These are phyloP conservation scores for Metacarcinus magister DNA, from an alignment of 2,888 invertebrate genomes.

Conservation along the genomic window DNA sequence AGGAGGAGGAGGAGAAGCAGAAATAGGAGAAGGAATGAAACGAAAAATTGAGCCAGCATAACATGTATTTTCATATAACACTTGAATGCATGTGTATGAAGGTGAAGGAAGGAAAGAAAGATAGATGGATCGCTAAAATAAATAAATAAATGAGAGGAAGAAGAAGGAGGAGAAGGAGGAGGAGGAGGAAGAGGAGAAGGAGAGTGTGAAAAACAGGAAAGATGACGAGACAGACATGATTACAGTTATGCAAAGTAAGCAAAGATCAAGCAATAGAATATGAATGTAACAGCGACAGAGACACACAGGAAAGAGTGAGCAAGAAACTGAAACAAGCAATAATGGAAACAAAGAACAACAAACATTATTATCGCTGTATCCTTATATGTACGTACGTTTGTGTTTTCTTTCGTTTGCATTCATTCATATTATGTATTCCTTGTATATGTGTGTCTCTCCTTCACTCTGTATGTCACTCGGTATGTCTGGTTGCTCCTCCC, in stretches of 20 bases:
- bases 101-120: background rate
- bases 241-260: background rate
- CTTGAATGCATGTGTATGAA: background rate
- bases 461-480: conserved; percentile 33
- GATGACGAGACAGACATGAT: background rate
- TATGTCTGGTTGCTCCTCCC: conserved; percentile 47
- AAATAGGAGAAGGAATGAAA: background rate
- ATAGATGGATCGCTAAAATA: background rate
- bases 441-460: conserved; percentile 43
- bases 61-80: background rate
- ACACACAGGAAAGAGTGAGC: background rate
- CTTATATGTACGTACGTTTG: background rate
- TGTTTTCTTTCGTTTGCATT: background rate
- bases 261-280: background rate
- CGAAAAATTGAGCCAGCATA: background rate
- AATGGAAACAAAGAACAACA: background rate
- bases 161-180: no score
- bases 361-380: background rate
- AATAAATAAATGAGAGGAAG: background rate
- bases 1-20: background rate
- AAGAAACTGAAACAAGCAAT: background rate
- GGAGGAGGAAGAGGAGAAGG: background rate
- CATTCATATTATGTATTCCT: background rate
- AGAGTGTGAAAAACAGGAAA: background rate
- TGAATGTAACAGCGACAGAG: background rate